Percentiles rank a stretch among this genome's conserved stretches.
Conservation (phyloP, 2,888 invertebrate genomes). For the Matsumyia berberina region DNA sequence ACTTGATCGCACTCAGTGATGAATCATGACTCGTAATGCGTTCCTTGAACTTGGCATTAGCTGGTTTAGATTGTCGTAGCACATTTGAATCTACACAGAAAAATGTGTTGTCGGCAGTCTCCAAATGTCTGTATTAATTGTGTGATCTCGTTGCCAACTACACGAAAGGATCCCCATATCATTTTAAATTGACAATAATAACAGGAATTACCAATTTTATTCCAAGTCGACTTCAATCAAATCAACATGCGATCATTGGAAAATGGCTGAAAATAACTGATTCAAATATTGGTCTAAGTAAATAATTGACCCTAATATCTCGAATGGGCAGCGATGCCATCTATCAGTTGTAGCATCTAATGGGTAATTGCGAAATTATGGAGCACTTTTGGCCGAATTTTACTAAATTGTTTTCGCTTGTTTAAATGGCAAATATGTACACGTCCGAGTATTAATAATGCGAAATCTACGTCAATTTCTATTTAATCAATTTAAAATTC, state of each 20-base stretch:
- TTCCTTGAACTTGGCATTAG: constrained; percentile 81
- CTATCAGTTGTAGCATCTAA: not conserved
- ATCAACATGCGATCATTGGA: not conserved
- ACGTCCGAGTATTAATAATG: not conserved
- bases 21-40: constrained; percentile 74
- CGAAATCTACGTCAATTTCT: constrained; percentile 42
- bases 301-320: constrained; percentile 15
- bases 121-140: not conserved
- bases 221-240: not conserved
- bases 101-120: not conserved
- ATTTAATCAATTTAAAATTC: constrained; percentile 47
- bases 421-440: constrained; percentile 7
- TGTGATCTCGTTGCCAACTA: not conserved
- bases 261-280: not conserved
- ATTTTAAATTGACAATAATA: constrained; percentile 3
- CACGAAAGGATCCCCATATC: not conserved
- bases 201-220: constrained; percentile 5
- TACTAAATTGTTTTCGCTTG: not conserved
- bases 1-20: constrained; percentile 46
- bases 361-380: constrained; percentile 37
- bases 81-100: constrained; percentile 7
- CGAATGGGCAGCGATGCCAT: not conserved
- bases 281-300: not conserved
- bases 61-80: constrained; percentile 6
- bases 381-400: constrained; percentile 17